Evolutionary conservation across 2,888 invertebrate species (phyloP).

Genomic region (Ormia ochracea): DNA sequence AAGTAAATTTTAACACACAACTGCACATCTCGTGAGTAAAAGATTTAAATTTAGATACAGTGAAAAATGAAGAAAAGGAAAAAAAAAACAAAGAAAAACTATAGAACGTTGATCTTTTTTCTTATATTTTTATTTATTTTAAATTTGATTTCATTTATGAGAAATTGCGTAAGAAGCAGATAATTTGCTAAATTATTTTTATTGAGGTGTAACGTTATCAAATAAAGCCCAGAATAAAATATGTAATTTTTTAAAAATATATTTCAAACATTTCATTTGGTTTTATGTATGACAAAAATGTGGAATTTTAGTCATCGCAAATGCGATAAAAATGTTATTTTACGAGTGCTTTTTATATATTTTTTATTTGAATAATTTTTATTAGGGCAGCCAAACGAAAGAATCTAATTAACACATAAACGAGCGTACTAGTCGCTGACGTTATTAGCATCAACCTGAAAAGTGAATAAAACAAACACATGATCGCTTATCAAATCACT

Average conservation of each 20-base stretch:
- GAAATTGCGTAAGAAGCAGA: slow-evolving; percentile 30
- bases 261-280: neutral
- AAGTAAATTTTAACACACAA: slow-evolving; percentile 11
- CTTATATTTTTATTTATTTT: neutral
- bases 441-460: too few relatives aligned
- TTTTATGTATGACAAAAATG: neutral
- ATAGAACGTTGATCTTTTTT: slow-evolving; percentile 39
- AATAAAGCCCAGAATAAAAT: neutral
- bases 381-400: too few relatives aligned
- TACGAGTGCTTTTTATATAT: too few relatives aligned
- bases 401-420: too few relatives aligned
- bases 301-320: too few relatives aligned
- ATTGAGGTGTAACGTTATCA: slow-evolving; percentile 9
- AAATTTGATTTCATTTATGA: slow-evolving; percentile 8
- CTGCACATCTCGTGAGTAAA: slow-evolving; percentile 55
- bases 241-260: too few relatives aligned
- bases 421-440: too few relatives aligned
- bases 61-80: neutral
- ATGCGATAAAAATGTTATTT: too few relatives aligned
- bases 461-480: too few relatives aligned
- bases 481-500: too few relatives aligned
- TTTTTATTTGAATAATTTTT: too few relatives aligned
- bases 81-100: neutral
- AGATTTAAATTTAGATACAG: slow-evolving; percentile 30
- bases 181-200: slow-evolving; percentile 18